Evolutionary conservation across 2,113 vertebrate species (phyloP), one percentile per base, ranked within the genome.

Genomic region (Empidonax traillii): DNA sequence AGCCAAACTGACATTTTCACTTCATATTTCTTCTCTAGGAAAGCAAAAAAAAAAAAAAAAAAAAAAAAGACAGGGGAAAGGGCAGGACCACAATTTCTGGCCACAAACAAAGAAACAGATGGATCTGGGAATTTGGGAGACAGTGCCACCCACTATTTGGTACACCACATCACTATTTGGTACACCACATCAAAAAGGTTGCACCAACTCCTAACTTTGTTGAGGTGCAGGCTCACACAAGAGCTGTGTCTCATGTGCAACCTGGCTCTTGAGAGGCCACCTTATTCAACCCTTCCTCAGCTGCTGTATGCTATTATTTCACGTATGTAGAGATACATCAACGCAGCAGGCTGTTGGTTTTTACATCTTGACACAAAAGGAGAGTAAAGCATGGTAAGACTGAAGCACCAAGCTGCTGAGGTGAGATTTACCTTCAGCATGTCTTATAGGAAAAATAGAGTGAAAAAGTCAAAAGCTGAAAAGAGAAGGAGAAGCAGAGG

Each of bases 111-210:
- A 71, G n/a, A 85, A 92, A 76, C 21, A 73, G 9, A 12, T 69
- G 27, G 14, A 83, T 76, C 41, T 61, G 6, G 7, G 8, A 65
- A 82, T 52, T 46, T 11, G 55, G 31, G 52, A 49, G n/a, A 43
- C 2, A 41, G 39, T 20, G 24, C 47, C 25, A 87, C 21, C 30
- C n/a, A 44, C 0, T 0, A 20, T 31, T 41, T 55, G 33, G 23
- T 16, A 46, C 5, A 22, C 28, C 37, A 22, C 33, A n/a, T 4
- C n/a, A 44, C 0, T 0, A 20, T 31, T 41, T 55, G 33, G 23
- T 16, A 46, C 5, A 22, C 28, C 37, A 22, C 33, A n/a, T 4
- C 6, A 76, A 41, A 76, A 90, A 63, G 67, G 47, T 56, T 56
- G 21, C 52, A 59, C 10, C 52, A 59, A 14, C 24, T 66, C 55